A percentile compares a stretch with the other conserved stretches of the same genome.
Conservation (phyloP, 1,140 invertebrate genomes). For the Gerris buenoi region DNA sequence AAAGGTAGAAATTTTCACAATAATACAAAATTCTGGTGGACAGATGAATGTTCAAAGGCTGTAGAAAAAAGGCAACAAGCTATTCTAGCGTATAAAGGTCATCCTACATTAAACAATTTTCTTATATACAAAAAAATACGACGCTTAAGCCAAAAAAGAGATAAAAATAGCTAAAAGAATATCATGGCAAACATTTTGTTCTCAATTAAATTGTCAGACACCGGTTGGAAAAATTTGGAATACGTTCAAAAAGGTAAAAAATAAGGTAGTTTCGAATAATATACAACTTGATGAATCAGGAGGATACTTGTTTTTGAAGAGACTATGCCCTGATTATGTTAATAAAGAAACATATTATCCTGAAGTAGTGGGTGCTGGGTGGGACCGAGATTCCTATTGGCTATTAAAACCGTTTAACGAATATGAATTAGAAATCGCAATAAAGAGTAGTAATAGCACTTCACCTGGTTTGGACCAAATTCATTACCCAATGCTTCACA, state of each 20-base stretch:
- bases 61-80: neutral
- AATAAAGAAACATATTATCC: neutral
- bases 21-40: neutral
- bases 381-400: neutral
- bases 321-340: neutral
- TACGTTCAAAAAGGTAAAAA: neutral
- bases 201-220: neutral
- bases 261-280: neutral
- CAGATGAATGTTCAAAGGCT: neutral
- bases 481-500: neutral
- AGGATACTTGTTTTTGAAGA: neutral
- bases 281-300: neutral
- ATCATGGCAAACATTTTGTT: neutral
- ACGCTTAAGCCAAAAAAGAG: neutral
- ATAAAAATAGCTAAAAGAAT: neutral
- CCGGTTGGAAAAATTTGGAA: neutral
- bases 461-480: neutral
- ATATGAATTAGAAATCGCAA: neutral
- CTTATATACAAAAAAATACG: neutral
- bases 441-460: neutral
- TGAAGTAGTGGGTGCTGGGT: neutral
- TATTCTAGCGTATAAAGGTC: neutral
- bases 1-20: neutral
- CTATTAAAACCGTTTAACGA: neutral
- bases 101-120: neutral